Base-by-base conservation (phyloP, 1,140 invertebrate species). In the Papilio xuthus region DNA sequence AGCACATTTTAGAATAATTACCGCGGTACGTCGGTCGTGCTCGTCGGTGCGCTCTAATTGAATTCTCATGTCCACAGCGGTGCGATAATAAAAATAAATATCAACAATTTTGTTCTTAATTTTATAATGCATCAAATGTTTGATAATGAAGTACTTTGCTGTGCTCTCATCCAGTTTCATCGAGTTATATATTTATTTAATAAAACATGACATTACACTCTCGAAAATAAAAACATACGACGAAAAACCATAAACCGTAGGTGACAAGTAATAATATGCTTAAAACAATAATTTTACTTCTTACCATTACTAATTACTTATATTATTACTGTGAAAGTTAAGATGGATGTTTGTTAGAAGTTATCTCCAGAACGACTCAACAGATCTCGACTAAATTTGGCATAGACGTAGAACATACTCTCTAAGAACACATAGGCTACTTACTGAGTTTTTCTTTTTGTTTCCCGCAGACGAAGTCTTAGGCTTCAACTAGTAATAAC, bases 1-100 rank as follows among this genome's bases (percentile, higher is more conserved):
- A 56, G 37, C 26, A 63, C 74, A 60, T 76, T 76, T 60, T 60
- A 76, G 28, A 37, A 56, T 37, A 60, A 41, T 75, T 60, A 76
- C 28, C 23, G 53, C 20, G 20, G 18, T 20, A 72, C 63, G 10
- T 71, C 12, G 41, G n/a, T n/a, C 18, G 18, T 8, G 41, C 71
- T 47, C 37, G 13, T 67, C 37, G 41, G n/a, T 26, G 37, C 37
- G 41, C 42, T 47, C 71, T 73, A 73, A 73, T 73, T 73, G 71
- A 73, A 73, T 73, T 47, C 37, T 50, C 71, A 41, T 42, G 71
- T 73, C 37, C 37, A 41, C 41, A 73, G 3, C 32, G 28, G 41
- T 23, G 32, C 60, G 60, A 28, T 67, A 67, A 67, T 67, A 67
- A 67, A 67, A 67, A 67, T 67, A 67, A 67, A 67, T 28, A 67